A percentile compares a stretch with the other conserved stretches of the same genome.
These are phyloP conservation scores for Ptychoptera contaminata DNA, from an alignment of 2,888 invertebrate species.

Conservation along the genomic window DNA sequence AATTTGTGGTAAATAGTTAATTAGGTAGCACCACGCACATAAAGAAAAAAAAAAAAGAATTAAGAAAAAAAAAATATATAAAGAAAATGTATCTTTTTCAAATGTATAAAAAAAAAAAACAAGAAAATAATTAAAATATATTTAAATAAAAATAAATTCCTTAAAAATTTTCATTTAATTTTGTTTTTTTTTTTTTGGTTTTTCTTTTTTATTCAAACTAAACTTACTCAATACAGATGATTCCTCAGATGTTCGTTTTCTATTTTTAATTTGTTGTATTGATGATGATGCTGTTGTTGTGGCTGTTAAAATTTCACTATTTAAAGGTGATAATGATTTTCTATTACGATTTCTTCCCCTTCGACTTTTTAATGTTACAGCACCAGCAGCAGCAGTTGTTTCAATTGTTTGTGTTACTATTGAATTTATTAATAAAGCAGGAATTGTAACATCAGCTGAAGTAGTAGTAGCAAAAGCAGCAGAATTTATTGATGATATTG, in stretches of 20 bases:
- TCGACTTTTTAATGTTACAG: too few species aligned
- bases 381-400: too few species aligned
- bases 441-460: neutral
- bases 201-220: neutral
- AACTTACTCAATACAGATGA: too few species aligned
- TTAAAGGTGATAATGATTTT: too few species aligned
- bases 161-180: too few species aligned
- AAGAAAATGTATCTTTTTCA: too few species aligned
- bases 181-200: constrained; percentile 1
- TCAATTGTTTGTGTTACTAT: too few species aligned
- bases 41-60: neutral
- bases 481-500: neutral
- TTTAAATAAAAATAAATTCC: too few species aligned
- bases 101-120: neutral
- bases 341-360: too few species aligned
- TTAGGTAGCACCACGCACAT: neutral
- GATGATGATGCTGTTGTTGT: neutral
- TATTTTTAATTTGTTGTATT: neutral
- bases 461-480: neutral
- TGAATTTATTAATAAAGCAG: too few species aligned
- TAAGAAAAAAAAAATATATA: neutral
- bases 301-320: neutral
- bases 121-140: neutral
- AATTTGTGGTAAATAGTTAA: too few species aligned
- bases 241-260: neutral